phyloP scores from a whole-genome alignment of 2,888 invertebrate genomes.

The Metacarcinus magister region DNA sequence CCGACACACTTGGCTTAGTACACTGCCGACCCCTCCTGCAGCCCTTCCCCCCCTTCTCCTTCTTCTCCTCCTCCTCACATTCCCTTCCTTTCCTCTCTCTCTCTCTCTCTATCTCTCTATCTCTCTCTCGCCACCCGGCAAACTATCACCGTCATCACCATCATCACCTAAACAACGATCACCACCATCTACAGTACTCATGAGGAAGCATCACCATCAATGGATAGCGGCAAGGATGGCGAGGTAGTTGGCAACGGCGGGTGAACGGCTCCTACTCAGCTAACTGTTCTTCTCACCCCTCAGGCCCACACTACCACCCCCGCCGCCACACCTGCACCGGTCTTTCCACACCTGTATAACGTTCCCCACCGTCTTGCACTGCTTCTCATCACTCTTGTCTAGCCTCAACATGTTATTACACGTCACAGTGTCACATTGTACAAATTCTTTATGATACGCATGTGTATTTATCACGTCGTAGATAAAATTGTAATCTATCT shows the following conservation, averaged over 20 bases:
- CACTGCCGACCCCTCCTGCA: constrained; percentile 32
- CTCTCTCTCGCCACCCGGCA: neutral
- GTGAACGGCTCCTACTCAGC: constrained; percentile 44
- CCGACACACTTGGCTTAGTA: constrained; percentile 69
- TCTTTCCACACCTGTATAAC: constrained; percentile 32
- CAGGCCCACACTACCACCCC: neutral
- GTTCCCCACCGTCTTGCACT: neutral
- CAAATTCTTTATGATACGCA: neutral
- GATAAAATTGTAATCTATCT: neutral
- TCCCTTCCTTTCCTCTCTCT: neutral
- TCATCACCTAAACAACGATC: neutral
- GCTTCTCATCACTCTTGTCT: neutral
- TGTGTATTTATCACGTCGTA: no score
- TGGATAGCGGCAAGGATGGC: neutral
- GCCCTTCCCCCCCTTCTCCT: constrained; percentile 42
- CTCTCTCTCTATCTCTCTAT: neutral
- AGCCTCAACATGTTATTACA: neutral
- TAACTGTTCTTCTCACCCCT: constrained; percentile 57
- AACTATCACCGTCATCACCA: neutral
- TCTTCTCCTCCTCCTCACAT: constrained; percentile 26
- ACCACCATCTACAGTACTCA: neutral
- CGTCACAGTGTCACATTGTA: neutral
- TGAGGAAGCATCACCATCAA: neutral
- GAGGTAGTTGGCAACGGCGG: constrained; percentile 34
- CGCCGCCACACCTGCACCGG: constrained; percentile 47